phyloP scores from a whole-genome alignment of 2,113 vertebrate species.

The Dipodomys merriami region DNA sequence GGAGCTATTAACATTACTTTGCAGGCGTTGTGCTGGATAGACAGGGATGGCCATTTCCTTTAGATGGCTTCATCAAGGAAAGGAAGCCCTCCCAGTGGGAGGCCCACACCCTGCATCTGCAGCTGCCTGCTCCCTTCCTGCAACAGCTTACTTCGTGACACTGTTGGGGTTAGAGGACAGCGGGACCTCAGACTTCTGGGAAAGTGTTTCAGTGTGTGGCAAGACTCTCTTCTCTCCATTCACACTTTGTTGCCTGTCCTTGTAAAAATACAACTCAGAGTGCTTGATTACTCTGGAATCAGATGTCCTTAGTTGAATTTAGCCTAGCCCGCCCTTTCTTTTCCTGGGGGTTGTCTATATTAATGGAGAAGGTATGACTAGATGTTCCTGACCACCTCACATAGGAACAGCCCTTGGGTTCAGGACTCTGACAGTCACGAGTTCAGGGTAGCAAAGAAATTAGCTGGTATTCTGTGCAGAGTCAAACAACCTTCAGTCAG shows the following conservation, averaged over 20 bases:
- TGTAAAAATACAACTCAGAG: not conserved
- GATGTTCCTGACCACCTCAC: not conserved
- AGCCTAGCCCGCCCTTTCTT: not conserved
- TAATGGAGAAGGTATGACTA: not conserved
- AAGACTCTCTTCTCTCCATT: not conserved
- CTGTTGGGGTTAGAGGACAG: too few relatives aligned
- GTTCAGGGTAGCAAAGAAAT: not conserved
- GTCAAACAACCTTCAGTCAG: accelerated
- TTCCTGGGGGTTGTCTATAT: not conserved
- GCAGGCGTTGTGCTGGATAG: not conserved
- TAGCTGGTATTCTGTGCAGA: accelerated
- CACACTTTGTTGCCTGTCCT: not conserved
- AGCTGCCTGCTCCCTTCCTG: not conserved
- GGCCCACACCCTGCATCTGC: not conserved
- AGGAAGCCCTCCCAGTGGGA: not conserved
- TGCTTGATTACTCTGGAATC: not conserved
- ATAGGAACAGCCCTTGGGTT: not conserved
- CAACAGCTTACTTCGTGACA: not conserved
- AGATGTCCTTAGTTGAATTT: not conserved
- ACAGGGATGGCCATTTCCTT: not conserved
- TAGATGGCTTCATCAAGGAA: not conserved
- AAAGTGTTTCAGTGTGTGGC: not conserved
- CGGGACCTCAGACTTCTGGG: not conserved
- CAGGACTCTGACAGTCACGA: not conserved
- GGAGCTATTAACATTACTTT: not conserved